These are phyloP conservation scores for Amaurobius ferox DNA, from an alignment of 2,888 invertebrate genomes.

Conservation along the genomic window DNA sequence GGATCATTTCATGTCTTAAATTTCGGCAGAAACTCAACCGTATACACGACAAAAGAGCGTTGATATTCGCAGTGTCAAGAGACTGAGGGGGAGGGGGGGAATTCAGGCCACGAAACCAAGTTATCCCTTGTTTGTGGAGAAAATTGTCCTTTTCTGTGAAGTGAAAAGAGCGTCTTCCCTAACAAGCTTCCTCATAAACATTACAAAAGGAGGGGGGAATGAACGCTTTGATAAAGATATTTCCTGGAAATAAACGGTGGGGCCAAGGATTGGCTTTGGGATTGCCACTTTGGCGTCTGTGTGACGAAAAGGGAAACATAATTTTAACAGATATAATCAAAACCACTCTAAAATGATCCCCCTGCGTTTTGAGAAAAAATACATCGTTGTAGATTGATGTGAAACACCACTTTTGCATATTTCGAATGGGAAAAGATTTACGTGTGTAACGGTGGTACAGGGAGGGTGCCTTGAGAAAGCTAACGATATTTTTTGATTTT, in stretches of 20 bases:
- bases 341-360: no score
- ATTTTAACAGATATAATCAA: no score
- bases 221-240: conserved; percentile 55
- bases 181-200: conserved; percentile 70
- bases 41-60: conserved; percentile 38
- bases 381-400: no score
- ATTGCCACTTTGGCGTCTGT: neutral
- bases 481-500: no score
- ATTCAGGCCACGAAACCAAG: conserved; percentile 39
- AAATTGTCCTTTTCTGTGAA: conserved; percentile 53
- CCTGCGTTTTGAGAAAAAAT: no score
- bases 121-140: conserved; percentile 60
- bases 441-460: no score
- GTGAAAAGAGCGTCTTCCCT: conserved; percentile 53
- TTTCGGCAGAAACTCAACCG: conserved; percentile 44
- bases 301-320: no score
- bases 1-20: conserved; percentile 51
- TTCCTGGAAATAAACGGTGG: conserved; percentile 11
- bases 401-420: no score
- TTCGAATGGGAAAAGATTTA: no score
- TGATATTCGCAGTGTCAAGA: conserved; percentile 56
- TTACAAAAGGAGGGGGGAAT: conserved; percentile 42
- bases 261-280: conserved; percentile 1
- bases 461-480: no score
- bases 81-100: neutral